These are phyloP conservation scores for Melanotus villosus DNA, from an alignment of 2,888 invertebrate species.

Conservation along the genomic window DNA sequence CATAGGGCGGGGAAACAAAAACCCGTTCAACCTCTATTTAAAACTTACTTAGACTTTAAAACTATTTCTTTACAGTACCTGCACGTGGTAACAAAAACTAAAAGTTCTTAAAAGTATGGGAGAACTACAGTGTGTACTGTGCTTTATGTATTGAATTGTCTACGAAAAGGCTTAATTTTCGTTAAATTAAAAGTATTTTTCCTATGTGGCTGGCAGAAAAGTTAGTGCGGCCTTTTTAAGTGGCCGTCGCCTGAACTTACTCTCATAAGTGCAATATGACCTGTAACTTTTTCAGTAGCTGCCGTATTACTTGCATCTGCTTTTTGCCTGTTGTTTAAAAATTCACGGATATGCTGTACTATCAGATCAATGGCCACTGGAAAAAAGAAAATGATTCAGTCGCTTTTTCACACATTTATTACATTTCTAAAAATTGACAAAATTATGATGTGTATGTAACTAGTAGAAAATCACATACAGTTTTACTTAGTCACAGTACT, in stretches of 20 bases:
- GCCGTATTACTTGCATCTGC: constrained; percentile 50
- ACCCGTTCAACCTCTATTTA: too few relatives aligned
- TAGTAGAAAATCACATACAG: constrained; percentile 19
- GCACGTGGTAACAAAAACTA: not conserved
- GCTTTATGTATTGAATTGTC: constrained; percentile 21
- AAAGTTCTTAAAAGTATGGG: not conserved
- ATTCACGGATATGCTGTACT: constrained; percentile 96
- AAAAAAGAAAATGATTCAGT: constrained; percentile 65
- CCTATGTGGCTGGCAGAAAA: not conserved
- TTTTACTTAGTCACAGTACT: constrained; percentile 3
- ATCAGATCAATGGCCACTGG: constrained; percentile 97
- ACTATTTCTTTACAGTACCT: not conserved
- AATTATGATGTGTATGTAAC: constrained; percentile 6
- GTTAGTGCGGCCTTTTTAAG: constrained; percentile 60
- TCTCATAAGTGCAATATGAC: constrained; percentile 56
- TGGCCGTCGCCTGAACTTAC: constrained; percentile 56
- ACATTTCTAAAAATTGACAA: constrained; percentile 23
- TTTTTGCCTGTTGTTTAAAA: constrained; percentile 76
- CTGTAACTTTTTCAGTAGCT: constrained; percentile 40
- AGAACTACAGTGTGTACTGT: constrained; percentile 3
- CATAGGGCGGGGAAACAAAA: too few relatives aligned
- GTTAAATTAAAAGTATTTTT: not conserved
- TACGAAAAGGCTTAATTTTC: constrained; percentile 6
- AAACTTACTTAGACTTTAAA: too few relatives aligned
- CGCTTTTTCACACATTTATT: constrained; percentile 16